Percentiles rank a stretch among this genome's conserved stretches.
Evolutionary conservation across 2,113 vertebrate genomes (phyloP).

Genomic region (Ptilorrhoa leucosticta): DNA sequence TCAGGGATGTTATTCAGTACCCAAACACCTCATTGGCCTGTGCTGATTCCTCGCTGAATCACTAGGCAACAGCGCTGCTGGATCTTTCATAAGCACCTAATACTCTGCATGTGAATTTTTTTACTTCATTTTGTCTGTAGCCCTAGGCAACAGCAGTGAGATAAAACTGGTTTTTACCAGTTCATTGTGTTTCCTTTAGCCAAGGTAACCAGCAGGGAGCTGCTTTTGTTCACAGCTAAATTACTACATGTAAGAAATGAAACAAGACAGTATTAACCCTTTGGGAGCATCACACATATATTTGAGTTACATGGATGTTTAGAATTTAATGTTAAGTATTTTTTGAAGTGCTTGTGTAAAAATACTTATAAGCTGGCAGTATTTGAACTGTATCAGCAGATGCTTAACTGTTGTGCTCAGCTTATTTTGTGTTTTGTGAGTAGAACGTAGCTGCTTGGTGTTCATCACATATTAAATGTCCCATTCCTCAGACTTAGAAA

Average conservation of each 20-base stretch:
- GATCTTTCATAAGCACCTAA: slow-evolving; percentile 69
- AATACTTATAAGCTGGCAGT: background rate
- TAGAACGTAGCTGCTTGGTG: background rate
- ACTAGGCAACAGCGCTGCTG: slow-evolving; percentile 81
- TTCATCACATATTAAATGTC: background rate
- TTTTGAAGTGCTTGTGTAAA: background rate
- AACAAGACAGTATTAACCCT: slow-evolving; percentile 45
- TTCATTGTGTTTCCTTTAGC: slow-evolving; percentile 58
- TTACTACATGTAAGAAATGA: slow-evolving; percentile 56
- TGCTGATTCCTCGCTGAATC: slow-evolving; percentile 64
- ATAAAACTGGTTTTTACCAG: slow-evolving; percentile 74
- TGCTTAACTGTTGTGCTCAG: background rate
- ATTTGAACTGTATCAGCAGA: background rate
- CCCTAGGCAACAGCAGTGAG: slow-evolving; percentile 81
- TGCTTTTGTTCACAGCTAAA: slow-evolving; percentile 43
- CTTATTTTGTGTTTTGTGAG: background rate
- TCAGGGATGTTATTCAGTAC: slow-evolving; percentile 38
- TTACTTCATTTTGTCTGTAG: slow-evolving; percentile 78
- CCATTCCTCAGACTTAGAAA: background rate
- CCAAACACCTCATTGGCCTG: slow-evolving; percentile 34
- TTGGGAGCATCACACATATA: background rate
- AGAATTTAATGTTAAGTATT: background rate
- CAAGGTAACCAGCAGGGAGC: slow-evolving; percentile 56
- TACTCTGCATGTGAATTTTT: slow-evolving; percentile 63
- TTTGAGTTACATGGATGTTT: background rate